Evolutionary conservation across 2,888 invertebrate genomes (phyloP).

Genomic region (Aporophyla lueneburgensis): DNA sequence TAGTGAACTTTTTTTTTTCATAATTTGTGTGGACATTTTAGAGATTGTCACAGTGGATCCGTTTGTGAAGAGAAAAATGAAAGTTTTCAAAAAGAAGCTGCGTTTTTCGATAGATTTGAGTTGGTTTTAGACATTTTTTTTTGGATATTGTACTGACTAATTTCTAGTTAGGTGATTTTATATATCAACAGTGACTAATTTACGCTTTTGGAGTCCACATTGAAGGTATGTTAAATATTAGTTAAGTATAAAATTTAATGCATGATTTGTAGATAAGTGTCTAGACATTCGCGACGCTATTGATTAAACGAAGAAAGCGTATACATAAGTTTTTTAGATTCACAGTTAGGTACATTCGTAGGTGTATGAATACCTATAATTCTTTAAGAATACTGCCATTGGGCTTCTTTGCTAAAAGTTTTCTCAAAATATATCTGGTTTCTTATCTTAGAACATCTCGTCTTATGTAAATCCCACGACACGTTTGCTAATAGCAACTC

Average conservation of each 20-base stretch:
- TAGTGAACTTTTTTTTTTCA: constrained; percentile 39
- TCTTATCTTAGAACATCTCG: background rate
- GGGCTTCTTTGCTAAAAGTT: no score
- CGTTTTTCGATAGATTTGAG: constrained; percentile 86
- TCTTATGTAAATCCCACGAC: background rate
- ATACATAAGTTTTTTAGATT: background rate
- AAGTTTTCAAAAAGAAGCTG: constrained; percentile 88
- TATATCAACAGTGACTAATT: constrained; percentile 70
- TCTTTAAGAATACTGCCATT: background rate
- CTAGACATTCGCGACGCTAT: background rate
- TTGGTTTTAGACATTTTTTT: constrained; percentile 67
- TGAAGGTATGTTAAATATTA: constrained; percentile 48
- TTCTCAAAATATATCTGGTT: background rate
- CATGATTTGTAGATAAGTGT: background rate
- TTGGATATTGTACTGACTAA: constrained; percentile 52
- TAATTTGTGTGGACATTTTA: constrained; percentile 46
- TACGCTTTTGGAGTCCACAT: constrained; percentile 22
- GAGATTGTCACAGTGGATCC: constrained; percentile 82
- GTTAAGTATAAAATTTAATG: background rate
- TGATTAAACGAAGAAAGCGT: background rate
- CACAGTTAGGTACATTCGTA: background rate
- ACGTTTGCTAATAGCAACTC: background rate
- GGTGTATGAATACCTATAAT: background rate
- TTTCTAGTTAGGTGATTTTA: constrained; percentile 64
- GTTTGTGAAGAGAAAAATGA: constrained; percentile 88